Evolutionary conservation across 2,888 invertebrate species (phyloP), one percentile per base, ranked within the genome.

Genomic region (Alsophila aescularia): DNA sequence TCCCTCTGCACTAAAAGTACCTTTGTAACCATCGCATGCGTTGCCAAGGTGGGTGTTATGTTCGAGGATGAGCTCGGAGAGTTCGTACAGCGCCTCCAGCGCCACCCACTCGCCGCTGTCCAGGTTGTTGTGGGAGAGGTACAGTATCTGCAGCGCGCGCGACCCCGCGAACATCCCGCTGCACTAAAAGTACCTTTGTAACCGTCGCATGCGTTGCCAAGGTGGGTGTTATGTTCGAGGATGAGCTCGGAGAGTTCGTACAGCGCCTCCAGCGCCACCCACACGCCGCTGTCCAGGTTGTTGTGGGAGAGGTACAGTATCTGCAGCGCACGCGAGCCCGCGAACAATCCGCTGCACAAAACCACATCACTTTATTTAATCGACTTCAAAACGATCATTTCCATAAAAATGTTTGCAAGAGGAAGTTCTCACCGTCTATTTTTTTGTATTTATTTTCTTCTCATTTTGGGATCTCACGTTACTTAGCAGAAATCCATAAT

Each of bases 91-190:
- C 7, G 21, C 18, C n/a, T 2, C 1, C 31, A 16, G 1, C 7
- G 8, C 24, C 1, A 1, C 24, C 24, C 24, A 24, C 7, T 1
- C 1, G 3, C 7, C 7, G 2, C 7, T 6, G 24, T 2, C 7
- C 35, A 51, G 31, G 6, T 31, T 12, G 37, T 51, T 51, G 8
- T 2, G 14, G 2, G 42, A 42, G n/a, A 51, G 37, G n/a, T 51
- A 29, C 42, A 50, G 29, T 6, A 12, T 2, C 0, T 6, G 2
- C 31, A 48, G 14, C n/a, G 18, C 18, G 2, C 9, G n/a, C 37
- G 18, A 4, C 0, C 18, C 37, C 4, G 1, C 3, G 6, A 37
- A 16, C 18, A 16, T 16, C 6, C 2, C 15, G 15, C 35, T 35
- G 35, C 14, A 34, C 18, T n/a, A 18, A 2, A 18, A 2, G 18